These are phyloP conservation scores for Solenopsis fugax DNA, from an alignment of 1,140 invertebrate species.

Conservation along the genomic window DNA sequence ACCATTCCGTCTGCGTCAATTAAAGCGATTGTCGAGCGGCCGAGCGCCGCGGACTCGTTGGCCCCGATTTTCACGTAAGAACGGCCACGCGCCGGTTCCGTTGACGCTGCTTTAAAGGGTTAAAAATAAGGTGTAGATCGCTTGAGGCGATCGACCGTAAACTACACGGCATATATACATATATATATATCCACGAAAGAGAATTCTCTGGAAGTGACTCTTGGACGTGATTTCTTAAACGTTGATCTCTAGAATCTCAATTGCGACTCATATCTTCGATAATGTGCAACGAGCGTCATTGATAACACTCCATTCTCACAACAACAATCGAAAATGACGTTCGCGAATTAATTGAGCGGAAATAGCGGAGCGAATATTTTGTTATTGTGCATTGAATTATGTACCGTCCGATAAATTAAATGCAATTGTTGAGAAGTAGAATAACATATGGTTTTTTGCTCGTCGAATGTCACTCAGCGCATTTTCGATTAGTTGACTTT, in stretches of 20 bases:
- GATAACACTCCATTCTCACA: not conserved
- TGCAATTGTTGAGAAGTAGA: not conserved
- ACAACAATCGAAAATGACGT: not conserved
- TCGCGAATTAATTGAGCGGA: not conserved
- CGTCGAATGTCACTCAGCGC: not conserved
- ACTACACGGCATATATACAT: not conserved
- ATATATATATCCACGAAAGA: conserved; percentile 13
- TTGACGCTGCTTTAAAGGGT: conserved; percentile 23
- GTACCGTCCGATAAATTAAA: not conserved
- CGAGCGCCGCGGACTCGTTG: not conserved
- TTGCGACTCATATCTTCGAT: not conserved
- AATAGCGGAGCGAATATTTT: not conserved
- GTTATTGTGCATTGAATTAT: not conserved
- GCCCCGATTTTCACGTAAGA: conserved; percentile 44
- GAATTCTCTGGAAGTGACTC: not conserved
- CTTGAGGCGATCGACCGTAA: conserved; percentile 24
- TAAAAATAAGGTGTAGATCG: conserved; percentile 42
- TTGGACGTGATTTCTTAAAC: conserved; percentile 20
- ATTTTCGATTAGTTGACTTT: not conserved
- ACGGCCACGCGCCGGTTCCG: not conserved
- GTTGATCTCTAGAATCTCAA: not conserved
- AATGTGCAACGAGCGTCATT: not conserved
- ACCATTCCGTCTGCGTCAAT: conserved; percentile 4
- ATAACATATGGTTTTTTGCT: not conserved
- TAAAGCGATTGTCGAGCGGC: conserved; percentile 3